Evolutionary conservation across 2,888 invertebrate genomes (phyloP).

Genomic region (Lapara coniferarum): DNA sequence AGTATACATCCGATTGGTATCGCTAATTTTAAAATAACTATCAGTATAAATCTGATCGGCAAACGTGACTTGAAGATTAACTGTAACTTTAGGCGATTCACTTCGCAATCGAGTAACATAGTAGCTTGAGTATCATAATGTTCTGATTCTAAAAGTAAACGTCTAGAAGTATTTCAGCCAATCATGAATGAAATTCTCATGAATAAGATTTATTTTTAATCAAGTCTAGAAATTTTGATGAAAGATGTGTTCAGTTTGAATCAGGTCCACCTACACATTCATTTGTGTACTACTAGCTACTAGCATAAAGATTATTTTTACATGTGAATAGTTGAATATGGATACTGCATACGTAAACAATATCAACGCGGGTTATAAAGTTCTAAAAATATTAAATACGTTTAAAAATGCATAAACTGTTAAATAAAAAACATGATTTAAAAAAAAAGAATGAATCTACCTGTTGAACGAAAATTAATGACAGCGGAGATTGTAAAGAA

Average conservation of each 20-base stretch:
- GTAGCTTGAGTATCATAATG: constrained; percentile 5
- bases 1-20: constrained; percentile 67
- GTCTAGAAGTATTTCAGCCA: background rate
- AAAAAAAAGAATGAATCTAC: background rate
- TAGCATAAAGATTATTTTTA: background rate
- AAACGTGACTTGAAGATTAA: constrained; percentile 41
- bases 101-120: background rate
- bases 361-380: background rate
- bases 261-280: background rate
- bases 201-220: constrained; percentile 15
- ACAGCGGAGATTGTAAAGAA: background rate
- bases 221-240: background rate
- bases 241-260: background rate
- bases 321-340: background rate
- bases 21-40: constrained; percentile 50
- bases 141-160: background rate
- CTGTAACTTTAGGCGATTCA: constrained; percentile 9
- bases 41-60: constrained; percentile 39
- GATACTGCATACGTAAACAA: background rate
- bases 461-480: background rate
- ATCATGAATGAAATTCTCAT: background rate
- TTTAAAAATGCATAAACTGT: too few relatives aligned
- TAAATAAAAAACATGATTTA: background rate
- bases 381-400: too few relatives aligned
- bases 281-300: background rate